Base-by-base conservation (phyloP, 2,797 vertebrate species). In the Hydrocynus forskahlii region DNA sequence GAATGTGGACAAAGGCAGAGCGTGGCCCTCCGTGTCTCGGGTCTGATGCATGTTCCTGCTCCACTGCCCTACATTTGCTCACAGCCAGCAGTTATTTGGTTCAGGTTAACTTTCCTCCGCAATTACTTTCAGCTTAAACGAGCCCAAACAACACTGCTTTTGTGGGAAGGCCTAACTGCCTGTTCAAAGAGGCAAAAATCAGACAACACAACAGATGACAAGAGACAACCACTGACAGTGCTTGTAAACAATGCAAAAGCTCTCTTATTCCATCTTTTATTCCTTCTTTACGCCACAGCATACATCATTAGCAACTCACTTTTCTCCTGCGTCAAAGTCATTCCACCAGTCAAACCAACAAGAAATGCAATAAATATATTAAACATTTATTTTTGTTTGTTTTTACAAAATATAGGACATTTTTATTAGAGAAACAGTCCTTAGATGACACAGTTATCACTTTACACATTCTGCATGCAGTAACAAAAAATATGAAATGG, bases 1-100 rank as follows among this genome's bases (percentile, higher is more conserved):
- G 13, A 6, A 40, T 40, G 1, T 13, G 9, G 4, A 57, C 35
- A 48, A 48, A 29, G 50, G 43, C 8, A 45, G 7, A 23, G 21
- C 21, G 19, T 23, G 48, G 83, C 81, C 57, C 17, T 43, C 60
- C 86, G 64, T 73, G 17, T 16, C 38, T 14, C 7, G 60, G 69
- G 38, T 76, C 55, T 78, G 59, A 88, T 76, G 76, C 84, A 75
- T 38, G 6, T 40, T 16, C 63, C 19, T 67, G 77, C 84, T 78
- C 81, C 84, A 57, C 25, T 89, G 89, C 66, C 88, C 88, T 83
- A 92, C 81, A 88, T 91, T 85, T 50, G 78, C 69, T 80, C 16
- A 43, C 72, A 86, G 87, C 83, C 89, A 90, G 81, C 75, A 87
- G 79, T 81, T 72, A 87, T 87, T 91, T 85, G 87, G 85, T 86